These are phyloP conservation scores for Sceloporus undulatus DNA, from an alignment of 2,113 vertebrate species.

Conservation along the genomic window DNA sequence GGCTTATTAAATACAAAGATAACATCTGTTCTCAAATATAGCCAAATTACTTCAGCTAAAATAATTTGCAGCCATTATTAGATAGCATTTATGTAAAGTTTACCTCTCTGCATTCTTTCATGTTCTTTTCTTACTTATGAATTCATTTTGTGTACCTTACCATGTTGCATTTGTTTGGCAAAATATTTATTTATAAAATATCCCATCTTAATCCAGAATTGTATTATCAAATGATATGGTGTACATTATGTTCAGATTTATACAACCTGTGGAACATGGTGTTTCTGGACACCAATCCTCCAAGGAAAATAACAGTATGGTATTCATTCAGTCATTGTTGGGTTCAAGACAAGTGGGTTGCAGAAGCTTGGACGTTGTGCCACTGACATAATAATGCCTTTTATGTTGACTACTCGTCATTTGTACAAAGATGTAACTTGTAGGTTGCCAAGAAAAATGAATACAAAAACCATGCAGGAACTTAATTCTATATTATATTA, in stretches of 20 bases:
- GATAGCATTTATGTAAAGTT: not conserved
- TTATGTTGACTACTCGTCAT: not conserved
- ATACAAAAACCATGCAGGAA: not conserved
- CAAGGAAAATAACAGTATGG: not conserved
- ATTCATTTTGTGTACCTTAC: not conserved
- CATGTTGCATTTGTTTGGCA: not conserved
- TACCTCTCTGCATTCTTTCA: not conserved
- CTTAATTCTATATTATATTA: not conserved
- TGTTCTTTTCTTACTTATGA: not conserved
- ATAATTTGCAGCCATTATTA: not conserved
- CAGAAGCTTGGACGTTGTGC: not conserved
- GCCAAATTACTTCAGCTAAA: slow-evolving; percentile 11
- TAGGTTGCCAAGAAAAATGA: not conserved
- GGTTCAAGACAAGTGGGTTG: not conserved
- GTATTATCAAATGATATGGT: not conserved
- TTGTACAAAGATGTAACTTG: not conserved
- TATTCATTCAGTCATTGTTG: not conserved
- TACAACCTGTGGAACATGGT: not conserved
- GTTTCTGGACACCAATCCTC: not conserved
- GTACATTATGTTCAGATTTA: not conserved
- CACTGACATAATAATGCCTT: not conserved
- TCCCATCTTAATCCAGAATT: not conserved
- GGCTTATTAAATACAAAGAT: slow-evolving; percentile 15
- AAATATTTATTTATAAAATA: not conserved
- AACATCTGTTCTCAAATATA: slow-evolving; percentile 7